Percentiles rank a stretch among this genome's conserved stretches.
These are phyloP conservation scores for Theonella swinhoei DNA, from an alignment of 37 sponge, comb jelly and placozoan genomes.

Conservation along the genomic window DNA sequence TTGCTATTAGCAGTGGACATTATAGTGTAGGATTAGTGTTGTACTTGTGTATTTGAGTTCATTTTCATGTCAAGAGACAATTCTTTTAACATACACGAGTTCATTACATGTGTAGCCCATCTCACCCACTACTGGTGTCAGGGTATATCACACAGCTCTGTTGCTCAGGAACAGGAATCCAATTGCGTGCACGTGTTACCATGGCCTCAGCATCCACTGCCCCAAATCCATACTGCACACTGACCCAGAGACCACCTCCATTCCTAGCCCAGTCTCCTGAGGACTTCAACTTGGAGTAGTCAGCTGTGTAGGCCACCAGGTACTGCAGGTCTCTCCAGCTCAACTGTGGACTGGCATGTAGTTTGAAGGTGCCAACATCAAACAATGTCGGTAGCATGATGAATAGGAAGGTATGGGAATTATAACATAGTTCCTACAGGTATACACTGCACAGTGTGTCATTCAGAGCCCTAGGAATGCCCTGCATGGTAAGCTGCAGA, in stretches of 20 bases:
- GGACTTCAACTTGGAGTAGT: constrained; percentile 18
- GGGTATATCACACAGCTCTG: constrained; percentile 3
- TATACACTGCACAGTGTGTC: not conserved
- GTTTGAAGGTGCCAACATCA: not conserved
- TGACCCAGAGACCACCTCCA: constrained; percentile 79
- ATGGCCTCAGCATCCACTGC: constrained; percentile 88
- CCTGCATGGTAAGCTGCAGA: too few species aligned
- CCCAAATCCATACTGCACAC: constrained; percentile 93
- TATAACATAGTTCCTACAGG: not conserved
- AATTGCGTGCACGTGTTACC: constrained; percentile 87
- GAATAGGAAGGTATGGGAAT: not conserved
- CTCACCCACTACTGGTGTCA: too few species aligned
- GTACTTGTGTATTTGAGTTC: too few species aligned
- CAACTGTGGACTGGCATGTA: constrained; percentile 72
- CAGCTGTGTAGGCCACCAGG: constrained; percentile 78
- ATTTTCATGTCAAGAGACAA: too few species aligned
- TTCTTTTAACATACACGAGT: too few species aligned
- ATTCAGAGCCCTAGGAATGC: too few species aligned
- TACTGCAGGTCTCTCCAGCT: constrained; percentile 98
- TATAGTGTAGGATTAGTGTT: too few species aligned
- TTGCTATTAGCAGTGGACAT: not conserved
- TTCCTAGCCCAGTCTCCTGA: constrained; percentile 72
- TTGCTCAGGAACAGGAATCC: constrained; percentile 79
- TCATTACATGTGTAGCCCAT: too few species aligned
- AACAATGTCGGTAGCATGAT: not conserved